Percentiles rank a stretch among this genome's conserved stretches.
phyloP scores from a whole-genome alignment of 1,140 invertebrate species.

The Maniola jurtina region DNA sequence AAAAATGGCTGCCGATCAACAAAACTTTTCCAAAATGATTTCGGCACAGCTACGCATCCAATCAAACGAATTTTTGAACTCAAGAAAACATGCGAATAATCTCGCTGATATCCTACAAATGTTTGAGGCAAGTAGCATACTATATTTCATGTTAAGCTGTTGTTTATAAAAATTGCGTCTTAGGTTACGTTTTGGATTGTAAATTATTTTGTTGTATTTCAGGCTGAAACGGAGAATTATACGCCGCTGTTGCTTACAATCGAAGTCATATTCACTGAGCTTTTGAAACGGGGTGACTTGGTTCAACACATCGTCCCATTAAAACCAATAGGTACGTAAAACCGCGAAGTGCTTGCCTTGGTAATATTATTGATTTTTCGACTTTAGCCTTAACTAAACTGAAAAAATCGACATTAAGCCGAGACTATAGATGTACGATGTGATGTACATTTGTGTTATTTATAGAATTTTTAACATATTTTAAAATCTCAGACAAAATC shows the following conservation, averaged over 20 bases:
- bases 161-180: constrained; percentile 49
- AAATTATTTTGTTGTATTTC: constrained; percentile 51
- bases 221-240: constrained; percentile 77
- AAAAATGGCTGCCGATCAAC: constrained; percentile 70
- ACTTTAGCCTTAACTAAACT: background rate
- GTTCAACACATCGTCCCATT: constrained; percentile 79
- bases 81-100: constrained; percentile 81
- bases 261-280: constrained; percentile 84
- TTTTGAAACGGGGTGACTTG: constrained; percentile 82
- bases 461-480: background rate
- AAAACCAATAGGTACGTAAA: constrained; percentile 72
- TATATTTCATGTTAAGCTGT: constrained; percentile 19
- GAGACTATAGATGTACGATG: too few species aligned
- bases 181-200: constrained; percentile 60
- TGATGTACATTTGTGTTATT: background rate
- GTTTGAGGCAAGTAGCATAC: constrained; percentile 78
- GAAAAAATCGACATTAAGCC: too few species aligned
- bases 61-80: constrained; percentile 83
- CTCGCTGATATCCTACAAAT: constrained; percentile 82
- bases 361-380: constrained; percentile 52
- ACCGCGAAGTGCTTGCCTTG: constrained; percentile 30
- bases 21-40: constrained; percentile 73
- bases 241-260: constrained; percentile 81
- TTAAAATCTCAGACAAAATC: background rate
- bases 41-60: constrained; percentile 80